phyloP scores from a whole-genome alignment of 1,140 invertebrate genomes.

The Hypothenemus hampei region DNA sequence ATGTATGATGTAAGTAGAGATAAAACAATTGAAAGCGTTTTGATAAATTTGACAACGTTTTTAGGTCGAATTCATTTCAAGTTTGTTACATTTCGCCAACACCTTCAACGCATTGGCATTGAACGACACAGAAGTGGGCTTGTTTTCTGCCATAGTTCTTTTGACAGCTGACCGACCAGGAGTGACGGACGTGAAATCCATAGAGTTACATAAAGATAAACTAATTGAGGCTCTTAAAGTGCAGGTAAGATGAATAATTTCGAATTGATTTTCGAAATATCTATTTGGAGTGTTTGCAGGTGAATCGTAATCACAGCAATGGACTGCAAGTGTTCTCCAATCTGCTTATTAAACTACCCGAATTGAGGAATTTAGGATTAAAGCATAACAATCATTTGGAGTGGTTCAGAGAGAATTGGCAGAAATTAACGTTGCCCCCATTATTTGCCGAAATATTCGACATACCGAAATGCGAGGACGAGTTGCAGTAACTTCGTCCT shows the following conservation, averaged over 20 bases:
- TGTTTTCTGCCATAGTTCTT: slow-evolving; percentile 83
- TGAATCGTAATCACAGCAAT: slow-evolving; percentile 41
- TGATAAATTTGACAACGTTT: background rate
- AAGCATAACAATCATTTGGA: slow-evolving; percentile 81
- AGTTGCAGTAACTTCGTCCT: slow-evolving; percentile 55
- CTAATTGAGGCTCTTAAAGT: slow-evolving; percentile 80
- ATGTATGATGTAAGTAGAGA: slow-evolving; percentile 84
- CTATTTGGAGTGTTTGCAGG: slow-evolving; percentile 30
- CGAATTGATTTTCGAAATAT: background rate
- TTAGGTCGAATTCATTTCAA: slow-evolving; percentile 67
- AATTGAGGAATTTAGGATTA: slow-evolving; percentile 75
- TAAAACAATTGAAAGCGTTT: background rate
- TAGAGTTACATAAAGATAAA: slow-evolving; percentile 78
- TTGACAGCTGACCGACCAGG: slow-evolving; percentile 74
- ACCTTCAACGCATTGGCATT: slow-evolving; percentile 72
- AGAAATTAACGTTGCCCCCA: slow-evolving; percentile 77
- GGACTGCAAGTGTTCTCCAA: slow-evolving; percentile 59
- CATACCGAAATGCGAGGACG: slow-evolving; percentile 87
- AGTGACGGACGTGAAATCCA: slow-evolving; percentile 76
- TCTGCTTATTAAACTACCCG: slow-evolving; percentile 69
- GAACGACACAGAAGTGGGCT: slow-evolving; percentile 84
- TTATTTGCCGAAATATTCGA: slow-evolving; percentile 97
- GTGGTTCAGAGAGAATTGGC: slow-evolving; percentile 89
- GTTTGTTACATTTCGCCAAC: slow-evolving; percentile 73
- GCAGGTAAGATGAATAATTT: slow-evolving; percentile 52